Conservation (phyloP, 2,888 invertebrate species). For the Kuschelorhynchus macadamiae region DNA sequence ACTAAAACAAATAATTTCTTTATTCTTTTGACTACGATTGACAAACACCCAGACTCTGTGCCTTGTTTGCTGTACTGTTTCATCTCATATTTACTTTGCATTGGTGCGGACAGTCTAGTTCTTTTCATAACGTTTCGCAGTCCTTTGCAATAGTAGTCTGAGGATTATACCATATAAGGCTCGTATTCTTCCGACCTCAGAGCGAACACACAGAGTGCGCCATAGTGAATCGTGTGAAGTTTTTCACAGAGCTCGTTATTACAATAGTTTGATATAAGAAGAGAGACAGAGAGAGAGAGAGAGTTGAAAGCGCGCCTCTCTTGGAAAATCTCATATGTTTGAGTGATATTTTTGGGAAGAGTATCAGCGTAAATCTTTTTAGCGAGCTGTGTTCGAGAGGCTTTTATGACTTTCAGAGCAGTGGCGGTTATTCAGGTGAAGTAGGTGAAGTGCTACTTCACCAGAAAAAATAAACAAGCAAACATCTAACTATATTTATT, state of each 20-base stretch:
- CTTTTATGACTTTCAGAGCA: not conserved
- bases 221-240: conserved; percentile 40
- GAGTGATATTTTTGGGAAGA: not conserved
- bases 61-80: no score
- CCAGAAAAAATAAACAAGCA: no score
- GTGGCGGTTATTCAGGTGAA: no score
- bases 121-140: conserved; percentile 35
- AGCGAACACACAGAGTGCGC: conserved; percentile 27
- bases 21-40: no score
- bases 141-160: conserved; percentile 43
- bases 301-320: conserved; percentile 13
- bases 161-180: conserved; percentile 42
- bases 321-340: conserved; percentile 29
- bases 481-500: no score
- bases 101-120: conserved; percentile 22
- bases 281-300: no score
- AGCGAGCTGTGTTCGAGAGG: not conserved
- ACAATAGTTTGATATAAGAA: conserved; percentile 38
- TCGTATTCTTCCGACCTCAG: conserved; percentile 31
- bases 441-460: no score
- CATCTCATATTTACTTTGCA: no score
- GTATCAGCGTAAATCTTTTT: conserved; percentile 1
- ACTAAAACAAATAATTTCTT: no score
- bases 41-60: no score
- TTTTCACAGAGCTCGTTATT: conserved; percentile 42